These are phyloP conservation scores for Enteromius anoplus DNA, from an alignment of 2,797 vertebrate genomes.

Conservation along the genomic window DNA sequence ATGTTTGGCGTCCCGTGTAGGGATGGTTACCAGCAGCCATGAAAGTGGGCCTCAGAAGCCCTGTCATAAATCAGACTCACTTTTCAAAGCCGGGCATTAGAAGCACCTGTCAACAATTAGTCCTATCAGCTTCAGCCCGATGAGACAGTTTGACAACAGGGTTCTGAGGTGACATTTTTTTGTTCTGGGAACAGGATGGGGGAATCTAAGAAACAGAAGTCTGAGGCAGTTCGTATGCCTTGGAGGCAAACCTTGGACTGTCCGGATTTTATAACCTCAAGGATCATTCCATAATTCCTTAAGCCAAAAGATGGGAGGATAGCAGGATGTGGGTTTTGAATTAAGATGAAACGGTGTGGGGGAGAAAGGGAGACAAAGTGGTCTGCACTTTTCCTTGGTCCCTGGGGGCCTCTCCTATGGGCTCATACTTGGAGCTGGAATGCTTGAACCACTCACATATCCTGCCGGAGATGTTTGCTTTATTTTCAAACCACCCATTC, in stretches of 20 bases:
- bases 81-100: constrained; percentile 75
- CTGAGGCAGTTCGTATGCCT: constrained; percentile 10
- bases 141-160: constrained; percentile 36
- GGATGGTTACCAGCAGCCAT: constrained; percentile 63
- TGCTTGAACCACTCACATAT: constrained; percentile 36
- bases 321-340: constrained; percentile 55
- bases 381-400: constrained; percentile 45
- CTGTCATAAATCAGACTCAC: constrained; percentile 77
- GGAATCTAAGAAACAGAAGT: constrained; percentile 28
- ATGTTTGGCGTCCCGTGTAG: constrained; percentile 38
- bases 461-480: constrained; percentile 40
- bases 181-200: constrained; percentile 23
- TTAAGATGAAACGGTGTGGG: constrained; percentile 45
- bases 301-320: constrained; percentile 47
- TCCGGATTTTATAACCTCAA: constrained; percentile 50
- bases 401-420: constrained; percentile 46
- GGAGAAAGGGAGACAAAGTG: constrained; percentile 14
- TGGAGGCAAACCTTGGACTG: constrained; percentile 23
- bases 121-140: constrained; percentile 59
- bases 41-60: constrained; percentile 69
- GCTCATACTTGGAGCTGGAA: constrained; percentile 34
- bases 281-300: constrained; percentile 41
- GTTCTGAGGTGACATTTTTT: constrained; percentile 42
- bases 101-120: constrained; percentile 81
- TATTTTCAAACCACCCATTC: constrained; percentile 20